Evolutionary conservation across 2,888 invertebrate genomes (phyloP).

Genomic region (Oxycera nigricornis): DNA sequence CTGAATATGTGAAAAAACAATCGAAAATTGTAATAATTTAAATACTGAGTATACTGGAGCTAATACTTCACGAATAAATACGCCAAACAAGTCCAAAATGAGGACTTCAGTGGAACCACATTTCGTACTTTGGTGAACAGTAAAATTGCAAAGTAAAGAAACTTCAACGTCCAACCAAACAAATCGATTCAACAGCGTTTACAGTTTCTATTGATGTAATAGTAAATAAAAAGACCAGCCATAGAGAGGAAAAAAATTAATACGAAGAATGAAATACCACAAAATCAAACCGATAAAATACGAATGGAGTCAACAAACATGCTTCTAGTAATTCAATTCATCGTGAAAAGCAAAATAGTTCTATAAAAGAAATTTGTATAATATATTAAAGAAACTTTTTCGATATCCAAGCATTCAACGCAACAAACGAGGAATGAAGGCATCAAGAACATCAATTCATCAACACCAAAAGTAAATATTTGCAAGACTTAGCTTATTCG

Average conservation of each 20-base stretch:
- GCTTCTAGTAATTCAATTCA: slow-evolving; percentile 37
- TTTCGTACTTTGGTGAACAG: no score
- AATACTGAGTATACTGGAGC: no score
- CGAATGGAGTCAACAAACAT: slow-evolving; percentile 43
- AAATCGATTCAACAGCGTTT: neutral
- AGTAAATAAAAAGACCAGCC: slow-evolving; percentile 18
- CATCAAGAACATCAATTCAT: slow-evolving; percentile 20
- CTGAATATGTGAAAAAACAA: no score
- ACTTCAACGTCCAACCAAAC: slow-evolving; percentile 12
- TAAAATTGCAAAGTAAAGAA: no score
- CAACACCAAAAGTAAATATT: slow-evolving; percentile 45
- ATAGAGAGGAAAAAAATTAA: neutral
- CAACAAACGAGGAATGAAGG: neutral
- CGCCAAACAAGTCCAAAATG: no score
- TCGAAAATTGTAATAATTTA: no score
- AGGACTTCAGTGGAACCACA: no score
- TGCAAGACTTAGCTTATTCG: slow-evolving; percentile 22
- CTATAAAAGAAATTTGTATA: neutral
- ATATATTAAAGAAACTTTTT: no score
- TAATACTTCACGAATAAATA: no score
- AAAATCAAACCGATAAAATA: neutral
- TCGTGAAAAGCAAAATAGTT: neutral
- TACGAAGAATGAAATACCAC: neutral
- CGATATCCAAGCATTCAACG: slow-evolving; percentile 17
- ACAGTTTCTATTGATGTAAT: no score